phyloP scores from a whole-genome alignment of 2,797 vertebrate genomes.

The Chaunax sp. region DNA sequence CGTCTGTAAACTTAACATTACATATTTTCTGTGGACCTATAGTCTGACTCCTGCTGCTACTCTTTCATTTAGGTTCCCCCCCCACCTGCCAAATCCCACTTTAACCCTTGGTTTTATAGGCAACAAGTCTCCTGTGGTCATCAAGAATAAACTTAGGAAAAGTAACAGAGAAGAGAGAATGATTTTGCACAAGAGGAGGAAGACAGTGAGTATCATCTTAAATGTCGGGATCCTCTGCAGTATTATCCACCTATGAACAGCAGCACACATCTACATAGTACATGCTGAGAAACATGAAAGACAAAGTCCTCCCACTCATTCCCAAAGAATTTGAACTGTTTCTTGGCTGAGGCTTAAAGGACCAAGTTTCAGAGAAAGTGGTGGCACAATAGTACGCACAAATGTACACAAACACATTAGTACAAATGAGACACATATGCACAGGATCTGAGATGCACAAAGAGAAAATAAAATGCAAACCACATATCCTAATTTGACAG shows the following conservation, averaged over 20 bases:
- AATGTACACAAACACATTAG: background rate
- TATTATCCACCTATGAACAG: slow-evolving; percentile 58
- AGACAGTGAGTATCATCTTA: slow-evolving; percentile 3
- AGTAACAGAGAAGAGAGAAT: background rate
- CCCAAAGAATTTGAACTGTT: slow-evolving; percentile 59
- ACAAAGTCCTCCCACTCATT: slow-evolving; percentile 62
- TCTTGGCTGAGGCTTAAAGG: slow-evolving; percentile 49
- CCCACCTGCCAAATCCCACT: no score
- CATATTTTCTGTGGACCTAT: no score
- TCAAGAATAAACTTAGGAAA: background rate
- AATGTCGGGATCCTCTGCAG: background rate
- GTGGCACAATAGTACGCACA: slow-evolving; percentile 3
- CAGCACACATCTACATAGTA: slow-evolving; percentile 69
- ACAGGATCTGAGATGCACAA: slow-evolving; percentile 30
- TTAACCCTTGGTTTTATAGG: no score
- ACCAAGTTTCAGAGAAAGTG: slow-evolving; percentile 33
- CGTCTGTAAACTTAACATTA: no score
- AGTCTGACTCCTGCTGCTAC: no score
- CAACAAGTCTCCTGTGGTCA: background rate
- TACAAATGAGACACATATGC: slow-evolving; percentile 22
- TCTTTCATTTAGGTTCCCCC: no score
- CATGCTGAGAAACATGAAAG: slow-evolving; percentile 66
- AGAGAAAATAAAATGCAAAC: slow-evolving; percentile 47
- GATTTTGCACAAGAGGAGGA: slow-evolving; percentile 2
- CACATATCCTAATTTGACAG: slow-evolving; percentile 55